Evolutionary conservation across 2,888 invertebrate species (phyloP), one percentile per base, ranked within the genome.

Genomic region (Cynaeus angustus): DNA sequence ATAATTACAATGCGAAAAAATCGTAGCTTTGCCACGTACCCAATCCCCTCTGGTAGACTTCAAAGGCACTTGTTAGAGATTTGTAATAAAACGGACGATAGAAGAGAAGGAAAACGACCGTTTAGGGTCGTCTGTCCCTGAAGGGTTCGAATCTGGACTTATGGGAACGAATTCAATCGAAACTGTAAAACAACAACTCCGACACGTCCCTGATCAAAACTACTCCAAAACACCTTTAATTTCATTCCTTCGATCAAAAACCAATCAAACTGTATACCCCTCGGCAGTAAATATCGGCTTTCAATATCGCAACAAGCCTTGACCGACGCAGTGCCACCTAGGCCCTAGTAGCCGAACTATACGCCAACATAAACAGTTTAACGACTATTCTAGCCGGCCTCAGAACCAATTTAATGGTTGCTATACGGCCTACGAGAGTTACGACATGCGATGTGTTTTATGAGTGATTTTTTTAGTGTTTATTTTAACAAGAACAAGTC

Each of bases 11-110:
- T 14, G 21, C 52, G 13, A 55, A 53, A 55, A 33, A 33, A 45
- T 16, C 41, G 14, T n/a, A 3, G 41, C 28, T 59, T 50, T 9
- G 61, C 46, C 26, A 64, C 64, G 59, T 37, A 16, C 48, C 74
- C 80, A 82, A 83, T 84, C 80, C 84, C 84, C 84, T 83, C 84
- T 84, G 83, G 83, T 83, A 81, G 83, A 78, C 80, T 82, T 82
- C 78, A 72, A 78, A 75, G 80, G 81, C 81, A 83, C 83, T 83
- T 83, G 80, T 77, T 79, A 79, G 81, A 82, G 83, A 83, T 84
- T 84, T 82, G 80, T 80, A 81, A 80, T 80, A 80, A 83, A 82
- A 81, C 78, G 80, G 78, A 80, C 81, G 81, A 81, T 81, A 78
- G 80, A 81, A 80, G 80, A 77, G 78, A 78, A 81, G 75, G 81